Percentiles rank a stretch among this genome's conserved stretches.
Evolutionary conservation across 2,797 vertebrate species (phyloP).

Genomic region (Danio albolineatus): DNA sequence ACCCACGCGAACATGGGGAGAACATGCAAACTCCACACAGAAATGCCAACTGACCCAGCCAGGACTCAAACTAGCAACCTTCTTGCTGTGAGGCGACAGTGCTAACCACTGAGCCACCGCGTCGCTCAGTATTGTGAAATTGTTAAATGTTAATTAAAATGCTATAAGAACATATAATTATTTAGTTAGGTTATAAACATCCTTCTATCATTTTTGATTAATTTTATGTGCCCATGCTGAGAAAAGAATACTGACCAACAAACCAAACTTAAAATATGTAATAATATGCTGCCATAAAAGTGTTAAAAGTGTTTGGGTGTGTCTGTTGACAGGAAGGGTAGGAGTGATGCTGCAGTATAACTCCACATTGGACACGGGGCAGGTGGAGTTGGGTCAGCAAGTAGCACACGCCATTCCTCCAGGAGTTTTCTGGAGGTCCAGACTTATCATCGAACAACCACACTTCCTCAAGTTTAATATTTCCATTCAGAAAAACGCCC

Average conservation of each 20-base stretch:
- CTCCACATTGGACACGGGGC: slow-evolving; percentile 93
- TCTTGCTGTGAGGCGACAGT: no score
- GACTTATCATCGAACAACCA: slow-evolving; percentile 90
- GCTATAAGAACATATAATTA: no score
- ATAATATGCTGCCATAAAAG: no score
- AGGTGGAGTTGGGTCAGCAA: slow-evolving; percentile 91
- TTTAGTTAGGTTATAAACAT: not conserved
- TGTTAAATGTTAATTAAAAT: no score
- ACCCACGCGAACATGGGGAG: no score
- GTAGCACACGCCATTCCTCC: slow-evolving; percentile 89
- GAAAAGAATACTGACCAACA: not conserved
- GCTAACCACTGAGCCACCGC: no score
- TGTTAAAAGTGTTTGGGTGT: no score
- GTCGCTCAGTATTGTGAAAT: no score
- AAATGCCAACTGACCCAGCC: no score
- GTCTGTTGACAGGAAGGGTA: slow-evolving; percentile 80
- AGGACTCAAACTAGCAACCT: no score
- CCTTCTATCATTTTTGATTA: not conserved
- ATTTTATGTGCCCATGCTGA: not conserved
- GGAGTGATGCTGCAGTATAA: slow-evolving; percentile 89
- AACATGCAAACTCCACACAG: no score
- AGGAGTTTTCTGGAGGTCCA: slow-evolving; percentile 96
- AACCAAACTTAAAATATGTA: no score
- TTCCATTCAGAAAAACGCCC: slow-evolving; percentile 96
- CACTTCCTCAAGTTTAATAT: slow-evolving; percentile 99